Evolutionary conservation across 2,797 vertebrate genomes (phyloP).

Genomic region (Bufotes viridis): DNA sequence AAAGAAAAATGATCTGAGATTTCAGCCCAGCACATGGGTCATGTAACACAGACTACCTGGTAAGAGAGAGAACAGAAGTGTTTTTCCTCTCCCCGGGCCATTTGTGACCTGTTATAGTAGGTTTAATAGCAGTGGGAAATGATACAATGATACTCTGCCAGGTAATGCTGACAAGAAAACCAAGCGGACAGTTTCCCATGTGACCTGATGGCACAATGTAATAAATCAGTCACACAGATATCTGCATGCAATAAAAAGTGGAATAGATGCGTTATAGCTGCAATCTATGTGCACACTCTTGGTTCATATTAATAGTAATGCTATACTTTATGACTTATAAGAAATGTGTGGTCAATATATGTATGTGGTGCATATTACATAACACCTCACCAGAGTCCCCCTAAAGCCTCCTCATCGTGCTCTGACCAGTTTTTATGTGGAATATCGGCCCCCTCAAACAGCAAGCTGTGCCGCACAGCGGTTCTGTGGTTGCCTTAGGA

Average conservation of each 20-base stretch:
- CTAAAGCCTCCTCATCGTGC: not conserved
- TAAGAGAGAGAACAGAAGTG: constrained; percentile 49
- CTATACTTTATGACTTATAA: not conserved
- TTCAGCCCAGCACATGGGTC: constrained; percentile 50
- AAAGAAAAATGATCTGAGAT: constrained; percentile 62
- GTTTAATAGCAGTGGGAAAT: constrained; percentile 47
- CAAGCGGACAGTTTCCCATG: not conserved
- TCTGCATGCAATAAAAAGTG: constrained; percentile 4
- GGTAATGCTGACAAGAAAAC: constrained; percentile 40
- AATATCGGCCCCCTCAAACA: too few species aligned
- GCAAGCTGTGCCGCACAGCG: too few species aligned
- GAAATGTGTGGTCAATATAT: not conserved
- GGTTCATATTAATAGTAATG: not conserved
- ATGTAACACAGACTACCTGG: constrained; percentile 46
- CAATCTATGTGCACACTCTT: not conserved
- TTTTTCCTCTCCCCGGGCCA: constrained; percentile 44
- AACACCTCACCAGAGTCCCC: not conserved
- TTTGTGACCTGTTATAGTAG: constrained; percentile 57
- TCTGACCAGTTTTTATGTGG: not conserved
- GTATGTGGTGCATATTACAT: not conserved
- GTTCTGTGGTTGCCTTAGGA: too few species aligned
- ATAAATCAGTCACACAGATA: constrained; percentile 29
- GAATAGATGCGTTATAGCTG: not conserved
- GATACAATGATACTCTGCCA: constrained; percentile 45
- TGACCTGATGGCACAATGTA: constrained; percentile 38